Evolutionary conservation across 2,797 vertebrate genomes (phyloP), one percentile per base, ranked within the genome.

Genomic region (Spinibarbus caldwelli): DNA sequence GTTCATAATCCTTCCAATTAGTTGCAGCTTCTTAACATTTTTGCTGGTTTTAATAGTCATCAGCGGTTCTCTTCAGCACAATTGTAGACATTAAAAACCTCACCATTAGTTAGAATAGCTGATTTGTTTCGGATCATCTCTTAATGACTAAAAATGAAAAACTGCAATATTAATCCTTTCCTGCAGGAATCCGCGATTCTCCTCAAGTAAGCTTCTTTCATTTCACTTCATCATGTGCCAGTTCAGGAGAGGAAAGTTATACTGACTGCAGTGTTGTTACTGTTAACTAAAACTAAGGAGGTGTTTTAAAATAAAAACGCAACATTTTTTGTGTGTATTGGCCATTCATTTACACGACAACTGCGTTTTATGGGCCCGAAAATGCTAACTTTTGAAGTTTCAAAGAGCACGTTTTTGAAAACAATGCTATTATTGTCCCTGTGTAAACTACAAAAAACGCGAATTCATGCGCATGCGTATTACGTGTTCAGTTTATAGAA

Each of bases 1-100:
- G 23, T 17, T 80, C 43, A 41, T 70, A 81, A 81, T 70, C 47
- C 12, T 17, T 17, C 31, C 29, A 67, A 80, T 52, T 49, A 68
- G 31, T 4, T 52, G 19, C 78, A 52, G 62, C 41, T 5, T 47
- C 21, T 52, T 3, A n/a, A n/a, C 2, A 38, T n/a, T 68, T 19
- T 3, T 57, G 6, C 0, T 23, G 31, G 5, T 54, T 81, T 81
- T 52, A 29, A 38, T 36, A 41, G 8, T 15, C 64, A 5, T 67
- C 31, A 26, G 45, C 10, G 23, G 43, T 68, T 80, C 66, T 45
- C 8, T 82, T 73, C 52, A 47, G 12, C 4, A 62, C 21, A 43
- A 45, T 6, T 43, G 1, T 23, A 70, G 14, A 41, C 8, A 29
- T 41, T 38, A 57, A 67, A 79, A 67, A 36, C 43, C 62, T 15